Percentiles rank a stretch among this genome's conserved stretches.
phyloP scores from a whole-genome alignment of 2,888 invertebrate genomes.

The Drosophila macrospina region DNA sequence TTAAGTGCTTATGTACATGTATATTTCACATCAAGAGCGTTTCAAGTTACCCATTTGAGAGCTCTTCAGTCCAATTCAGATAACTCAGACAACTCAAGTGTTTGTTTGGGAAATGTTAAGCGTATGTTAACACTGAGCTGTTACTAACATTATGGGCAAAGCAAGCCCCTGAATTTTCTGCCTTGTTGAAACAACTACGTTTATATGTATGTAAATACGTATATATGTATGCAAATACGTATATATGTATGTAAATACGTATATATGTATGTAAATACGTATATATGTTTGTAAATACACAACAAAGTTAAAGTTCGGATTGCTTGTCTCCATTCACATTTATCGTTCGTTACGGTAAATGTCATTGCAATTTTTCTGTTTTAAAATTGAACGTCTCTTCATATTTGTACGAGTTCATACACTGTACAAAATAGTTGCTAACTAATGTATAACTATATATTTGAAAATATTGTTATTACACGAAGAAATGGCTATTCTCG shows the following conservation, averaged over 20 bases:
- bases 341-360: neutral
- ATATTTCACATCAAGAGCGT: conserved; percentile 13
- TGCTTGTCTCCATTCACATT: neutral
- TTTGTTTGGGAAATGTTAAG: conserved; percentile 1
- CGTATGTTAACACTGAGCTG: neutral
- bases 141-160: conserved; percentile 6
- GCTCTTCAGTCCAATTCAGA: conserved; percentile 18
- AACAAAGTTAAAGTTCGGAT: conserved; percentile 12
- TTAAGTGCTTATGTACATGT: conserved; percentile 35
- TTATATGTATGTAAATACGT: neutral
- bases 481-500: too few species aligned
- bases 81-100: neutral
- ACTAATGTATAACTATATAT: too few species aligned
- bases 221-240: too few species aligned
- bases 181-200: too few species aligned
- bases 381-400: conserved; percentile 5
- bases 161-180: neutral
- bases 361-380: neutral
- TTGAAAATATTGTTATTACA: too few species aligned
- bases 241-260: too few species aligned
- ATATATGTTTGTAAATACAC: neutral
- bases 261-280: neutral
- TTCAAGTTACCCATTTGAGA: conserved; percentile 30
- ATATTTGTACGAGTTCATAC: neutral
- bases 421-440: neutral